These are phyloP conservation scores for Agelas oroides DNA, from an alignment of 37 sponge, comb jelly and placozoan genomes.

Conservation along the genomic window DNA sequence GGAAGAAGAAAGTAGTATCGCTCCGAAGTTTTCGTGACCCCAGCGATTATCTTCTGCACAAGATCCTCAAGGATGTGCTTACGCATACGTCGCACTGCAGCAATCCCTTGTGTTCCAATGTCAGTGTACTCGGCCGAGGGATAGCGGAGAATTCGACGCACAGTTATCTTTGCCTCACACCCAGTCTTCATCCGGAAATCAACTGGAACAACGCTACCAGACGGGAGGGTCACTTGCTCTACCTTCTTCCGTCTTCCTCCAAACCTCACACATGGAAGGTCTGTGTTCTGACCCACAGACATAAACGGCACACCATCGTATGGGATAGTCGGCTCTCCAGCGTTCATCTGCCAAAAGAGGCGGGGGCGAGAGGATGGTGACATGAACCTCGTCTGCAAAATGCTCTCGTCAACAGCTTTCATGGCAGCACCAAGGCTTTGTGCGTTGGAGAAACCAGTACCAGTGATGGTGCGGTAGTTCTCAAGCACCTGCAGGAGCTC, in stretches of 20 bases:
- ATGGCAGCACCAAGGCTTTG: constrained; percentile 33
- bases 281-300: constrained; percentile 67
- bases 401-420: constrained; percentile 41
- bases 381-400: constrained; percentile 62
- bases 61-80: constrained; percentile 78
- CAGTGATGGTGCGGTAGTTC: constrained; percentile 48
- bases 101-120: constrained; percentile 31
- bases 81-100: constrained; percentile 41
- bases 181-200: constrained; percentile 46
- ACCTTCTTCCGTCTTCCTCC: constrained; percentile 59
- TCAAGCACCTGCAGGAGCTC: constrained; percentile 70
- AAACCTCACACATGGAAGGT: constrained; percentile 52
- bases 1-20: constrained; percentile 80
- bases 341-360: constrained; percentile 88
- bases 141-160: constrained; percentile 70
- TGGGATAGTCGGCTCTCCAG: constrained; percentile 83
- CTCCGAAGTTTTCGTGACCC: constrained; percentile 67
- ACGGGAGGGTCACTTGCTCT: constrained; percentile 43
- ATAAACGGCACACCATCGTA: constrained; percentile 90
- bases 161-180: constrained; percentile 73
- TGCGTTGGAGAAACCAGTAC: constrained; percentile 18
- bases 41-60: constrained; percentile 55
- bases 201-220: constrained; percentile 54
- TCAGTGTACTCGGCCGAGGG: constrained; percentile 56
- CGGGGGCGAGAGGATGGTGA: constrained; percentile 70